phyloP scores from a whole-genome alignment of 2,113 vertebrate species.

The Centropristis striata region DNA sequence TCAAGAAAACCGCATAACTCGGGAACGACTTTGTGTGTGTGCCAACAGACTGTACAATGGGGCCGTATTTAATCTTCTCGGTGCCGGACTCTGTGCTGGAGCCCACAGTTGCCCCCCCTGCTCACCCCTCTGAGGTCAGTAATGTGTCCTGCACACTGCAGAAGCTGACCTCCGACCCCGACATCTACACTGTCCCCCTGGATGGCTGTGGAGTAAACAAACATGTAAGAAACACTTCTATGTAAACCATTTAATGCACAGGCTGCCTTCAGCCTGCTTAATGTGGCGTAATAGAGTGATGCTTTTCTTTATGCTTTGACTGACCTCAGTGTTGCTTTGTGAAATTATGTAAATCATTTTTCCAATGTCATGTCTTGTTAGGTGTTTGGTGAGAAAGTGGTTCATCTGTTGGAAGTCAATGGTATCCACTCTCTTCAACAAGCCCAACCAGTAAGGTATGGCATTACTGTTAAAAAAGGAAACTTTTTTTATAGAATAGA shows the following conservation, averaged over 20 bases:
- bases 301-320: not conserved
- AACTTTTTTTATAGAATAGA: too few relatives aligned
- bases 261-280: not conserved
- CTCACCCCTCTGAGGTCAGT: slow-evolving; percentile 7
- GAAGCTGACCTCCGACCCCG: slow-evolving; percentile 60
- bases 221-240: slow-evolving; percentile 45
- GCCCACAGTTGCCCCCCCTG: slow-evolving; percentile 17
- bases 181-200: slow-evolving; percentile 62
- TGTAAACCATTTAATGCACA: not conserved
- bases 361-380: slow-evolving; percentile 5
- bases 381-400: slow-evolving; percentile 32
- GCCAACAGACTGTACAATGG: slow-evolving; percentile 58
- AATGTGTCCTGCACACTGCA: slow-evolving; percentile 53
- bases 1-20: not conserved
- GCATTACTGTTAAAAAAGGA: not conserved
- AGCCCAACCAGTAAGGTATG: slow-evolving; percentile 60
- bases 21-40: not conserved
- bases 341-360: not conserved
- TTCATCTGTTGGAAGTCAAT: slow-evolving; percentile 60
- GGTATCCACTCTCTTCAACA: slow-evolving; percentile 6
- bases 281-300: not conserved
- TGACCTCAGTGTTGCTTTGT: not conserved
- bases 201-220: slow-evolving; percentile 63
- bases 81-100: slow-evolving; percentile 56
- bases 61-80: slow-evolving; percentile 56